Conservation (phyloP, 2,113 vertebrate species). For the Psophia crepitans region DNA sequence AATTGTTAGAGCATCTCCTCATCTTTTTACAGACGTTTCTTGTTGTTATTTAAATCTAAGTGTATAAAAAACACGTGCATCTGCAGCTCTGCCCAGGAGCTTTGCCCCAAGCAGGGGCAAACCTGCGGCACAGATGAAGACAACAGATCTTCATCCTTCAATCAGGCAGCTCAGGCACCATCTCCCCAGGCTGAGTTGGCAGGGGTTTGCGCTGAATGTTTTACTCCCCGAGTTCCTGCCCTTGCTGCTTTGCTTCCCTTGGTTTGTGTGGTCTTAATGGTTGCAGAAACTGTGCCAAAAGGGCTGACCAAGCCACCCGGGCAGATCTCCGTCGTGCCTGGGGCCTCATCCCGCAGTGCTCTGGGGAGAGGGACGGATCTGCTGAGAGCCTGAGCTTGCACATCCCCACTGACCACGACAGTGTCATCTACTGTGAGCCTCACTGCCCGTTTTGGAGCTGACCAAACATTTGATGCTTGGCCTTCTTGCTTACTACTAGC, state of each 20-base stretch:
- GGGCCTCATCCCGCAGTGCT: background rate
- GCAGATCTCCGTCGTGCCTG: background rate
- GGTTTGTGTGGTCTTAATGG: background rate
- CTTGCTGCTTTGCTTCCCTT: background rate
- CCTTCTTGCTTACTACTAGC: background rate
- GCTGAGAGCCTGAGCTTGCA: background rate
- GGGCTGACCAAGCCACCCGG: background rate
- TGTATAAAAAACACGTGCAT: background rate
- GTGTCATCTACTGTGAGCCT: background rate
- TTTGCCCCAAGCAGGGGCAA: background rate
- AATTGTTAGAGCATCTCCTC: background rate
- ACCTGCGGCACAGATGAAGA: background rate
- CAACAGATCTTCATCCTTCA: background rate
- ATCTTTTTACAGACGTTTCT: background rate
- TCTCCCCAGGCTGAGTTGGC: background rate
- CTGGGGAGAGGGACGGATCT: background rate
- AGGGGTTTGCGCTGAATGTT: background rate
- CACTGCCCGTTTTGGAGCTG: background rate
- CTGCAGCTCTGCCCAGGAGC: background rate
- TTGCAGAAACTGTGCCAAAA: background rate
- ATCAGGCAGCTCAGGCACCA: too few species aligned
- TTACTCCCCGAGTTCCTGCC: background rate
- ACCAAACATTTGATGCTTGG: fast-evolving
- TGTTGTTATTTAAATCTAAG: background rate
- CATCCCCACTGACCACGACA: fast-evolving